Evolutionary conservation across 1,140 invertebrate genomes (phyloP), one percentile per base, ranked within the genome.

Genomic region (Pogonognathellus flavescens): DNA sequence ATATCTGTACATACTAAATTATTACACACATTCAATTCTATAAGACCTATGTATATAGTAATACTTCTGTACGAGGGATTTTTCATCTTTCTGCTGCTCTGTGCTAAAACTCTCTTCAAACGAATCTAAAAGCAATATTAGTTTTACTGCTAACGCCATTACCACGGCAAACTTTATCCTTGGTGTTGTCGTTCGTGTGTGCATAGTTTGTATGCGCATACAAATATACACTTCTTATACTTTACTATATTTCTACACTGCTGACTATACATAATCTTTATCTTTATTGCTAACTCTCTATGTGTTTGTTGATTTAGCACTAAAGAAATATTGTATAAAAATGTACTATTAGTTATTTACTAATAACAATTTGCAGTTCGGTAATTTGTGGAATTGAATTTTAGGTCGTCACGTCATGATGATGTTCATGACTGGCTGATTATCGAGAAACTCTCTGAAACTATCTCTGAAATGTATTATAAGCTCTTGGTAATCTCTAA

Each of bases 361-460:
- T 41, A 41, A 41, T 41, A 41, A 41, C 31, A 41, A 3, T 41
- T 41, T 31, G 66, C 70, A 72, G 25, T 13, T 49, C n/a, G 25
- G 70, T 31, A 18, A 76, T 49, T 50, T 76, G 9, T 72, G 70
- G 16, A 41, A 76, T 76, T 76, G 70, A 76, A 76, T 76, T 76
- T 76, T 76, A 76, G 70, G 70, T 76, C 70, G 70, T 76, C 70
- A 76, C 70, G 70, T 76, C 70, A 76, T 76, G 31, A 41, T 41
- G 31, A 41, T 41, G 70, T 76, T 76, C 70, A 76, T 76, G 70
- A 76, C 70, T 76, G 31, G 70, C 41, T 76, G 70, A 76, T 76
- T 76, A 76, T 76, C 70, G 41, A 76, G 70, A 50, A 76, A 76
- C 70, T 76, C 70, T 76, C 49, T 14, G 11, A 76, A 49, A 50